Evolutionary conservation across 2,113 vertebrate species (phyloP), one percentile per base, ranked within the genome.

Genomic region (Plestiodon gilberti): DNA sequence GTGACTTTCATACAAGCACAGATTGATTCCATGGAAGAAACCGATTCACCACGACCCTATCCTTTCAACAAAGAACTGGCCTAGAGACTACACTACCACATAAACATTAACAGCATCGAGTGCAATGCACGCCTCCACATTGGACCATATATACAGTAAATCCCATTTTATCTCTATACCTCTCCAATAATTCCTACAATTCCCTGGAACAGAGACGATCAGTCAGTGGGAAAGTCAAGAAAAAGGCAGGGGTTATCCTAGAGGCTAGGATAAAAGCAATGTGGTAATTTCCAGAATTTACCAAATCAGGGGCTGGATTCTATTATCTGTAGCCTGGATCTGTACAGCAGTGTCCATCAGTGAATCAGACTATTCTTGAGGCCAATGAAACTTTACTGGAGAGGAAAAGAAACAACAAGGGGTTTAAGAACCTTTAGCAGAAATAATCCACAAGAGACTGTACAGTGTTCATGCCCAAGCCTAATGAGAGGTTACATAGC

Each of bases 401-500:
- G 82, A 62, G 80, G 86, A 90, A 86, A n/a, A n/a, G n/a, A n/a
- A 90, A 89, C 43, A 61, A 38, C 22, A 80, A 38, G 33, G 17
- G 62, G 38, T 33, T 89, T 87, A 88, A 89, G 89, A 89, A 91
- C 80, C 69, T 92, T 89, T 89, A 75, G 71, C 73, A 91, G 84
- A 89, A 92, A n/a, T n/a, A n/a, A 89, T 43, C 33, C 78, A 89
- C 78, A 81, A 35, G 20, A 76, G 23, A n/a, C 78, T 89, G 77
- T 43, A 22, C 2, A 80, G 71, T 17, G 3, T n/a, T 40, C 23
- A 87, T 90, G 69, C 81, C 91, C 77, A 61, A 11, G 4, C 22
- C n/a, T n/a, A n/a, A n/a, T n/a, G n/a, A n/a, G n/a, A n/a, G n/a
- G n/a, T n/a, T n/a, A n/a, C n/a, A 88, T 80, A 23, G 69, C 73